Evolutionary conservation across 2,888 invertebrate genomes (phyloP), one percentile per base, ranked within the genome.

Genomic region (Arrhopalites spinosus): DNA sequence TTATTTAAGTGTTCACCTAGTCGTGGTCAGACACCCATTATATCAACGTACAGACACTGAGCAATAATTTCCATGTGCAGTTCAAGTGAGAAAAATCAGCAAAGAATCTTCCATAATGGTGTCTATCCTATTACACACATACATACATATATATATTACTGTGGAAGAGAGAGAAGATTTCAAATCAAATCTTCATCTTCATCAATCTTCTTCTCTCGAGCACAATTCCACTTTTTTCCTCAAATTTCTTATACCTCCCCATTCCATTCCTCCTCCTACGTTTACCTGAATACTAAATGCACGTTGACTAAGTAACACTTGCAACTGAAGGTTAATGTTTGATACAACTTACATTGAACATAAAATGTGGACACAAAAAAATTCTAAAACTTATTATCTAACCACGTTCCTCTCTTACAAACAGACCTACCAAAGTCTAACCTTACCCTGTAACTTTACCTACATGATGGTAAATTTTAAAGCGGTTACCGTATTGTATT

Each of bases 1-100:
- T 66, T 66, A 66, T 45, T 11, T 45, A 66, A 66, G 45, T 66
- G 29, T 66, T 66, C 66, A 66, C 66, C 66, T 66, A 25, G 20
- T 25, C 66, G 29, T 64, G 66, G 20, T 20, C 63, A 63, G 27
- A 63, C 59, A 59, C 20, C 36, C 36, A 36, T 36, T 36, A 36
- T 3, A 36, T 11, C 36, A 36, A 36, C 36, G 3, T 36, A 36
- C 11, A 36, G 5, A 36, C 36, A 36, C 59, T 20, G 59, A 59
- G 23, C 25, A 11, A 20, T 53, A 53, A 53, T 20, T 53, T 53
- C 15, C 20, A 5, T 53, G 53, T 53, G 53, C 20, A 53, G 59
- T 59, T 20, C 59, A 59, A 20, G 20, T 59, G 23, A 59, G 20
- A 7, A 59, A 53, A 53, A 53, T 53, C 53, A 53, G 20, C 53